Base-by-base conservation (phyloP, 2,797 vertebrate genomes). In the Champsocephalus esox region DNA sequence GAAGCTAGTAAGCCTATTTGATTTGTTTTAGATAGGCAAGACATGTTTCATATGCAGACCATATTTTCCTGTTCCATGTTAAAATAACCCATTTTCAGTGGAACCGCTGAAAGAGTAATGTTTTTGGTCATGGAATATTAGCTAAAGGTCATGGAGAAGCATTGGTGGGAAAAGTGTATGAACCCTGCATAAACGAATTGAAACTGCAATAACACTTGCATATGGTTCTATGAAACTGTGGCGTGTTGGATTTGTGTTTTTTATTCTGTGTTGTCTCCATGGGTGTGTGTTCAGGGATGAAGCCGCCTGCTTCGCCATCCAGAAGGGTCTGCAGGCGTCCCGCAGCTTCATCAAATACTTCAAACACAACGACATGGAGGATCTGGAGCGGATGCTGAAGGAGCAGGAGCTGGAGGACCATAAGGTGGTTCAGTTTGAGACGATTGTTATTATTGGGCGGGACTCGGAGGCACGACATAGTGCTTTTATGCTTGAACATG, bases 331-430 rank as follows among this genome's bases (percentile, higher is more conserved):
- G 55, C 98, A 99, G 66, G 98, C 98, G 4, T 99, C 98, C 14
- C 96, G 97, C 69, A 99, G 98, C 91, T 96, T 96, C 88, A 96
- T 99, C 90, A 98, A 98, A 83, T 96, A 97, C 87, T 99, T 99
- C 92, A 97, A 96, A 75, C 98, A 99, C 91, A 99, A 99, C 54
- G 97, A 99, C 90, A 96, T 99, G 95, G 93, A 96, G 60, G 97
- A 99, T 85, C 95, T 99, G 86, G 97, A 99, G 89, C 92, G 91
- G 74, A 90, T 99, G 28, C 92, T 99, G 28, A 96, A 96, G 83
- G 97, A 99, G 65, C 98, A 99, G 88, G 97, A 98, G 87, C 81
- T 94, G 28, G 98, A 99, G 89, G 98, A 99, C 92, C 97, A 97
- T 86, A 99, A 97, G 96, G 98, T 98, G 79, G 21, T n/a, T 21